These are phyloP conservation scores for Salvelinus alpinus DNA, from an alignment of 2,113 vertebrate species.

Conservation along the genomic window DNA sequence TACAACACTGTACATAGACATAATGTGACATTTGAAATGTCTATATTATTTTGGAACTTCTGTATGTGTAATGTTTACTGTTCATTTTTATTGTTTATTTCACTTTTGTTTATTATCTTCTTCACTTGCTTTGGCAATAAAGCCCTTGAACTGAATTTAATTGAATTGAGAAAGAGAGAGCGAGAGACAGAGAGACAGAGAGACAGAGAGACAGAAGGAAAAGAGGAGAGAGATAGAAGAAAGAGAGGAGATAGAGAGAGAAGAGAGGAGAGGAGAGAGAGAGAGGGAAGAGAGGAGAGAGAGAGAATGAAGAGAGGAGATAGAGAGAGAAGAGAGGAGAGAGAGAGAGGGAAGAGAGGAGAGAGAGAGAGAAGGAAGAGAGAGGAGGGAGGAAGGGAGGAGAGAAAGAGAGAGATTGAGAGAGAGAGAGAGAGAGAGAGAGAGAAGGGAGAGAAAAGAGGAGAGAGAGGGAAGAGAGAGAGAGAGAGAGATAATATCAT, in stretches of 20 bases:
- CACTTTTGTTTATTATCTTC: no score
- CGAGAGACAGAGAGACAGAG: slow-evolving; percentile 6
- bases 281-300: neutral
- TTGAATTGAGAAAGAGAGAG: neutral
- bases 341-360: neutral
- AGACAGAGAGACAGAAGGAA: neutral
- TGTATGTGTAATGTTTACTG: no score
- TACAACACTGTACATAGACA: no score
- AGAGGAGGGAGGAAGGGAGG: neutral
- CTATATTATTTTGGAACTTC: no score
- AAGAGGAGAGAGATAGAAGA: neutral
- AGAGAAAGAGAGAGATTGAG: neutral
- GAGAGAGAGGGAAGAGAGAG: no score
- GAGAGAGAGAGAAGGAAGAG: slow-evolving; percentile 11
- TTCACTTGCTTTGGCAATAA: no score
- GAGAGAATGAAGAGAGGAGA: neutral
- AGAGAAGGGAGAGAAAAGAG: no score
- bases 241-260: neutral
- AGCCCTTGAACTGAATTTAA: no score
- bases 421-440: no score
- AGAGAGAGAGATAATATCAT: slow-evolving; percentile 5
- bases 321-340: neutral
- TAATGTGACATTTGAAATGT: no score
- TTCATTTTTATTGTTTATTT: no score
- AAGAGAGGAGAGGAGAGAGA: neutral